These are phyloP conservation scores for Phymanthus crucifer DNA, from an alignment of 92 coral and sea anemone genomes.

Conservation along the genomic window DNA sequence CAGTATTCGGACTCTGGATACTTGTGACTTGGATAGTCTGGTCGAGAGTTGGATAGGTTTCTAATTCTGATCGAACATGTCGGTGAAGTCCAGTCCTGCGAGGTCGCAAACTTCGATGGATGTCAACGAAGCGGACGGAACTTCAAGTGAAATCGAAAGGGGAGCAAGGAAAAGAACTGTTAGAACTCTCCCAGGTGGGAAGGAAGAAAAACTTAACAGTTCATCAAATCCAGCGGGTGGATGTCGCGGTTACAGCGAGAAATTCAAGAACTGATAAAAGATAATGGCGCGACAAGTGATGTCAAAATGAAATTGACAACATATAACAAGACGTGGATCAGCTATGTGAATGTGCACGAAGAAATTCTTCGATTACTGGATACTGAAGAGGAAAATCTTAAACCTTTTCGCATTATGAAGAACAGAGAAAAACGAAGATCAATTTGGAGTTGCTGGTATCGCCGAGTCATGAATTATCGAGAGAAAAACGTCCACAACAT, in stretches of 20 bases:
- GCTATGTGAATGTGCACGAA: constrained; percentile 2
- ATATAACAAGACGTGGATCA: constrained; percentile 3
- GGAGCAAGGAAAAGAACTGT: neutral
- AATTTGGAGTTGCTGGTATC: neutral
- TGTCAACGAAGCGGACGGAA: too few relatives aligned
- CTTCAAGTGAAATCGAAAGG: neutral
- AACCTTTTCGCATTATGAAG: neutral
- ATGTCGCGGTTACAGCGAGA: constrained; percentile 7
- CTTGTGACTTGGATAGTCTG: too few relatives aligned
- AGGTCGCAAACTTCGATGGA: too few relatives aligned
- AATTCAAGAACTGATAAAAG: neutral
- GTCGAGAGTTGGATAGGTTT: too few relatives aligned
- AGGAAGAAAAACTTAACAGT: neutral
- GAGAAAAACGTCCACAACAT: neutral
- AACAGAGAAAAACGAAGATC: neutral
- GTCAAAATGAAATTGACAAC: constrained; percentile 2
- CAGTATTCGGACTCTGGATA: too few relatives aligned
- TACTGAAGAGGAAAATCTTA: neutral
- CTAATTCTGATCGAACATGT: too few relatives aligned
- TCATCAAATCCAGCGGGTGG: neutral
- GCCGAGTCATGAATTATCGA: neutral
- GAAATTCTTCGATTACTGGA: constrained; percentile 2
- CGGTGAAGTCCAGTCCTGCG: too few relatives aligned
- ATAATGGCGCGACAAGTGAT: neutral
- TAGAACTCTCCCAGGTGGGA: too few relatives aligned